These are phyloP conservation scores for Catonia carolina DNA, from an alignment of 2,888 invertebrate species.

Conservation along the genomic window DNA sequence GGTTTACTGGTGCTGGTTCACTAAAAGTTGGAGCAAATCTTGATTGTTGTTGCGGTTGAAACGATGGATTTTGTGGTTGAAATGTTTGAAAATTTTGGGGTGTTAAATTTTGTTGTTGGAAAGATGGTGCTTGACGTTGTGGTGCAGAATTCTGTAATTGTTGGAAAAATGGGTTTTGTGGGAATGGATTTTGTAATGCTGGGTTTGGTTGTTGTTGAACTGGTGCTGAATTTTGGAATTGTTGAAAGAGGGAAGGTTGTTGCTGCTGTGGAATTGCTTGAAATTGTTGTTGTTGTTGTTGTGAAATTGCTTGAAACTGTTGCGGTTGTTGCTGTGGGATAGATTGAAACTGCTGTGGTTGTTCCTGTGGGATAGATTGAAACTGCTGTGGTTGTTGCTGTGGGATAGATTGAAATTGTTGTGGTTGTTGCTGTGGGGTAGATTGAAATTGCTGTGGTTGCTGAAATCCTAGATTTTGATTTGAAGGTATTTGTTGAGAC, in stretches of 20 bases:
- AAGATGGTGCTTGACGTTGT: conserved; percentile 16
- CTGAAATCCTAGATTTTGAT: neutral
- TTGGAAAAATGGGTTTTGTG: conserved; percentile 16
- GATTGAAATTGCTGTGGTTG: neutral
- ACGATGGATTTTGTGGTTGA: conserved; percentile 3
- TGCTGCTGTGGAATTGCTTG: conserved; percentile 18
- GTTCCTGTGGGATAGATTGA: conserved; percentile 23
- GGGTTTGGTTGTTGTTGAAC: conserved; percentile 20
- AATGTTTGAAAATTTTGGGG: neutral
- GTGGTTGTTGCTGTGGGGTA: conserved; percentile 14
- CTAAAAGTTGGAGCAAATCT: neutral
- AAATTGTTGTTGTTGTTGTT: conserved; percentile 17
- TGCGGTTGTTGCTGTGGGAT: conserved; percentile 18
- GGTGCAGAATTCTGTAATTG: conserved; percentile 25
- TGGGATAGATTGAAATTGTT: conserved; percentile 4
- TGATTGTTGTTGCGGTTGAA: neutral
- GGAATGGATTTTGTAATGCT: conserved; percentile 20
- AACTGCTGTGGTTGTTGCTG: conserved; percentile 22
- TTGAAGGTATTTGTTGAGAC: conserved; percentile 10
- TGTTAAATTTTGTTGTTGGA: neutral
- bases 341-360: conserved; percentile 25
- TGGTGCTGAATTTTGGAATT: conserved; percentile 4
- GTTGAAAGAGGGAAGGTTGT: conserved; percentile 9
- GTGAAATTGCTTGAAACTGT: conserved; percentile 13
- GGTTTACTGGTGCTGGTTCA: neutral